Percentiles rank a stretch among this genome's conserved stretches.
Evolutionary conservation across 2,797 vertebrate genomes (phyloP).

Genomic region (Pipistrellus kuhlii): DNA sequence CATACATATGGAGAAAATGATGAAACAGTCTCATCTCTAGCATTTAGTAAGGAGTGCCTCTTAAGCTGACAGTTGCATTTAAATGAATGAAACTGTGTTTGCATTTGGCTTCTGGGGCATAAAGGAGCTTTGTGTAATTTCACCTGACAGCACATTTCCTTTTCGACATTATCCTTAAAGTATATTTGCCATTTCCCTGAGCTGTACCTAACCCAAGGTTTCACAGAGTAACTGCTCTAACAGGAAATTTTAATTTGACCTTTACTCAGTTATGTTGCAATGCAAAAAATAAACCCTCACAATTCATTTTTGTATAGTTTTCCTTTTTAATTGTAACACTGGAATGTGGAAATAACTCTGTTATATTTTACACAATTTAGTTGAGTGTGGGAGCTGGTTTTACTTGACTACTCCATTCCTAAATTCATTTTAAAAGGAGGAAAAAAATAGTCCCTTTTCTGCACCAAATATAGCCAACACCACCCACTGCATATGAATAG

Average conservation of each 20-base stretch:
- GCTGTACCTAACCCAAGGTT: conserved; percentile 43
- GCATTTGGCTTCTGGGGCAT: conserved; percentile 23
- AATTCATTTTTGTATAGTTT: not conserved
- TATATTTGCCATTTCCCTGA: conserved; percentile 66
- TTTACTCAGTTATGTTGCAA: conserved; percentile 46
- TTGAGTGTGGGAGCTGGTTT: not conserved
- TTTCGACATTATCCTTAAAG: conserved; percentile 51
- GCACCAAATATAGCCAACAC: not conserved
- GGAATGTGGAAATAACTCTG: not conserved
- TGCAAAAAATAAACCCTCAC: not conserved
- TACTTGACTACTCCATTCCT: not conserved
- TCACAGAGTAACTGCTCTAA: not conserved
- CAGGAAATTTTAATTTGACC: conserved; percentile 14
- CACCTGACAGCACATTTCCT: conserved; percentile 58
- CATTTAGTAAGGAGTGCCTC: not conserved
- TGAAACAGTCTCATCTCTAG: not conserved
- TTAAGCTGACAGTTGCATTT: not conserved
- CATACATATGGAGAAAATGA: not conserved
- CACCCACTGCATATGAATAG: not conserved
- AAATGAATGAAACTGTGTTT: conserved; percentile 43
- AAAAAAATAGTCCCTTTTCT: not conserved
- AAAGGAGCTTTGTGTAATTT: conserved; percentile 74
- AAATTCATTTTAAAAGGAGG: conserved; percentile 24
- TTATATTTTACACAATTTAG: conserved; percentile 38
- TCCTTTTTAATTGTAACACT: not conserved